Percentiles rank a stretch among this genome's conserved stretches.
phyloP scores from a whole-genome alignment of 2,797 vertebrate species.

The Phylloscopus collybita region DNA sequence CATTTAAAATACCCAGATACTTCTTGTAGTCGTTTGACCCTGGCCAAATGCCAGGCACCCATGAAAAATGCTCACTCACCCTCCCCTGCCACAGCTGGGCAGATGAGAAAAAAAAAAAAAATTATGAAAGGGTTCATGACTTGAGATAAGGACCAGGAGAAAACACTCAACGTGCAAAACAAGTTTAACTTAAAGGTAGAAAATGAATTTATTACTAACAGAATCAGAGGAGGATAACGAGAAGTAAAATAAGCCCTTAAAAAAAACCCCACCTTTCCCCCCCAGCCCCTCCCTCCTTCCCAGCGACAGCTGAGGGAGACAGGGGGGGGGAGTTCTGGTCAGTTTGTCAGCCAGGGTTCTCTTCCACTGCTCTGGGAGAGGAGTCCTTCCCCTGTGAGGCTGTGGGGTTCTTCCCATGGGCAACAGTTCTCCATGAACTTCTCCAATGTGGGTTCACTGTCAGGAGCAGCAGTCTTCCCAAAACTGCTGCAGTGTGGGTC shows the following conservation, averaged over 20 bases:
- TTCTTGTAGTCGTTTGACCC: neutral
- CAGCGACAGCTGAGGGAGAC: neutral
- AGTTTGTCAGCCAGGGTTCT: rapidly evolving
- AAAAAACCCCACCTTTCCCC: neutral
- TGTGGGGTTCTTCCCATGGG: rapidly evolving
- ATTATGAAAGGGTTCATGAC: neutral
- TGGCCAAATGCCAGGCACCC: neutral
- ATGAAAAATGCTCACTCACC: rapidly evolving
- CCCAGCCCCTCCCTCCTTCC: neutral
- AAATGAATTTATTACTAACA: neutral
- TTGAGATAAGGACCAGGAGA: neutral
- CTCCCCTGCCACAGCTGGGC: neutral
- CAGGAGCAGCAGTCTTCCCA: too few species aligned
- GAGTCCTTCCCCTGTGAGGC: neutral
- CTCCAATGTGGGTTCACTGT: rapidly evolving
- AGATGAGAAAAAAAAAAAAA: neutral
- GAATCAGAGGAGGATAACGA: neutral
- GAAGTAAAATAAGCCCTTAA: neutral
- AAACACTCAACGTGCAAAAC: neutral
- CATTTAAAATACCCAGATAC: neutral
- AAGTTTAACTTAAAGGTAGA: neutral
- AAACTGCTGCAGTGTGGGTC: neutral
- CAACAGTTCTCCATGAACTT: rapidly evolving
- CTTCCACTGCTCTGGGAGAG: neutral
- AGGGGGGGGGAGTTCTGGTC: too few species aligned